Evolutionary conservation across 1,140 invertebrate species (phyloP).

Genomic region (Leucophenga varia): DNA sequence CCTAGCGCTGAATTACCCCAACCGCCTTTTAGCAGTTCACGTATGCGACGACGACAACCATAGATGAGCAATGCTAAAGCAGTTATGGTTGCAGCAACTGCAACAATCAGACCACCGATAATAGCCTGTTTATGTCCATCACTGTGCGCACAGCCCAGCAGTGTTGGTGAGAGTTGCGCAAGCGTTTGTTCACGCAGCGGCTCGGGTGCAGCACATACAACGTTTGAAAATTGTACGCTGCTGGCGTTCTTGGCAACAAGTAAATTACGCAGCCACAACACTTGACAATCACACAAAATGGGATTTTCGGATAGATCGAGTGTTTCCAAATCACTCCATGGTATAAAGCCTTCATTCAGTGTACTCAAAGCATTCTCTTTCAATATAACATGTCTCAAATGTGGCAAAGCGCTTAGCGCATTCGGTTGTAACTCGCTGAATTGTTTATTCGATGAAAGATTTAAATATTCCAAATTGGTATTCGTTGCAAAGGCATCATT

Average conservation of each 20-base stretch:
- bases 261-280: slow-evolving; percentile 79
- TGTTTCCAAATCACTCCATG: slow-evolving; percentile 74
- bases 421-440: slow-evolving; percentile 71
- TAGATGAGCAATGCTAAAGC: slow-evolving; percentile 73
- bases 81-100: slow-evolving; percentile 67
- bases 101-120: slow-evolving; percentile 71
- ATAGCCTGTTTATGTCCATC: slow-evolving; percentile 77
- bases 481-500: slow-evolving; percentile 77
- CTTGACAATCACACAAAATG: slow-evolving; percentile 75
- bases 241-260: slow-evolving; percentile 68
- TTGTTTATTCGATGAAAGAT: slow-evolving; percentile 75
- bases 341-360: slow-evolving; percentile 73
- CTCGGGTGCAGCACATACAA: slow-evolving; percentile 73
- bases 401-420: slow-evolving; percentile 74
- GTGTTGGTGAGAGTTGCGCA: slow-evolving; percentile 68
- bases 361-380: slow-evolving; percentile 76
- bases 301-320: slow-evolving; percentile 82
- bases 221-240: slow-evolving; percentile 55
- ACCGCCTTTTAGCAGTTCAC: slow-evolving; percentile 78
- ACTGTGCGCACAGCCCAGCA: slow-evolving; percentile 75
- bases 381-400: slow-evolving; percentile 72
- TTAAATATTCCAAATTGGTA: slow-evolving; percentile 75
- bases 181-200: slow-evolving; percentile 70
- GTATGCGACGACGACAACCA: slow-evolving; percentile 72
- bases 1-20: slow-evolving; percentile 74